phyloP scores from a whole-genome alignment of 2,888 invertebrate species.

The Odontocolon sp. region DNA sequence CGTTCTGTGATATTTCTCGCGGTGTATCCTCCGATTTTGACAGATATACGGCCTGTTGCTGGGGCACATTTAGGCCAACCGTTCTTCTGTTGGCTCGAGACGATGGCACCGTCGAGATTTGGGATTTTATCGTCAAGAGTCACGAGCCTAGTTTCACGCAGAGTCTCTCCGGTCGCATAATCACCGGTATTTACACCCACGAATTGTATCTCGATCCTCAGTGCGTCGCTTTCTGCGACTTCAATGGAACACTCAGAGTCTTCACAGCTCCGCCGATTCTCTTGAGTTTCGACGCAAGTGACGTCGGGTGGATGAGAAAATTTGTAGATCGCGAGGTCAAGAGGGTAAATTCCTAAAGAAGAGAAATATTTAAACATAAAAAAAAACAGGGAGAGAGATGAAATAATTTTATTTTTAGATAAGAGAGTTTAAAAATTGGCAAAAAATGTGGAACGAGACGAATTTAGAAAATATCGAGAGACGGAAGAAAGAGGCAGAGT shows the following conservation, averaged over 20 bases:
- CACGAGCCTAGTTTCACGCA: slow-evolving; percentile 87
- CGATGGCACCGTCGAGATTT: slow-evolving; percentile 90
- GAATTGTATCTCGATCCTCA: slow-evolving; percentile 83
- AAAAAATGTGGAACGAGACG: slow-evolving; percentile 83
- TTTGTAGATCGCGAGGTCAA: slow-evolving; percentile 72
- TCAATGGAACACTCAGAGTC: slow-evolving; percentile 86
- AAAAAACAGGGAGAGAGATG: too few relatives aligned
- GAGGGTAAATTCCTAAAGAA: slow-evolving; percentile 70
- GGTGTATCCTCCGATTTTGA: slow-evolving; percentile 66
- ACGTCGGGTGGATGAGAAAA: slow-evolving; percentile 76
- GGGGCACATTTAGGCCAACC: slow-evolving; percentile 90
- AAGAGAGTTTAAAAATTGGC: slow-evolving; percentile 85
- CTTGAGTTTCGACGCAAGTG: slow-evolving; percentile 80
- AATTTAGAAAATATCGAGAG: slow-evolving; percentile 80
- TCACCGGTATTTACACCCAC: slow-evolving; percentile 86
- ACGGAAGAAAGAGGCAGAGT: slow-evolving; percentile 80
- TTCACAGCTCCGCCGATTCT: slow-evolving; percentile 84
- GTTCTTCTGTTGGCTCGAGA: slow-evolving; percentile 87
- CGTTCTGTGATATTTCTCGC: neutral
- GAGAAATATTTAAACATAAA: too few relatives aligned
- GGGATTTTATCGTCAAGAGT: slow-evolving; percentile 89
- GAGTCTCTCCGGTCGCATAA: slow-evolving; percentile 84
- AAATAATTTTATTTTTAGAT: slow-evolving; percentile 72
- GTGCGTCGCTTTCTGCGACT: slow-evolving; percentile 86
- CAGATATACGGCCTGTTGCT: slow-evolving; percentile 85